Base-by-base conservation (phyloP, 2,113 vertebrate species). In the Neolamprologus devosi region DNA sequence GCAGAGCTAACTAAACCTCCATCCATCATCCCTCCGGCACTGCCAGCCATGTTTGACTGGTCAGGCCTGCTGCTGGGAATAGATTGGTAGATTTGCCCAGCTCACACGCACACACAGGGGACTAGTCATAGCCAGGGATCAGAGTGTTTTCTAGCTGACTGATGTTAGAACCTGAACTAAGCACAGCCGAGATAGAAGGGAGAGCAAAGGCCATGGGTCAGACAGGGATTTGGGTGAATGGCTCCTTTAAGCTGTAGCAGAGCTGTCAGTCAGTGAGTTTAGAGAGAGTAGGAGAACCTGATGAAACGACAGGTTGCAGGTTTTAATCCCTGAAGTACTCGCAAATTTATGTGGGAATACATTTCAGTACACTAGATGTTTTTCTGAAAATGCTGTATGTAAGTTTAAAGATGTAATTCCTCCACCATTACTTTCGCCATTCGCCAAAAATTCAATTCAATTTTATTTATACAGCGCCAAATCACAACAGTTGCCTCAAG, bases 21-120 rank as follows among this genome's bases (percentile, higher is more conserved):
- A 95, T 95, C 93, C 89, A 94, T 95, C 94, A 95, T 93, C 79
- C 87, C 85, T 91, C 81, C 90, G 89, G 85, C 90, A 80, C 88
- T 55, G 82, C 82, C 86, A 28, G 93, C 90, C 90, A 94, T 94
- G 93, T 95, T 88, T 93, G 84, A 94, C 84, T 92, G 89, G 55
- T 86, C 91, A 93, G 82, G 51, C 65, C 92, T 55, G 84, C 84
- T 84, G 88, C 84, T 60, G 84, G 82, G 87, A 92, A 93, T 90
- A 91, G 92, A 94, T 92, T 91, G 86, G 86, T 91, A 92, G 91
- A 94, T 93, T 95, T 93, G 89, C 92, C 89, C 80, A 37, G 84
- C 80, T 83, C 91, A 93, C 81, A 57, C 57, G 75, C 92, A 91
- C 84, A 87, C 92, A 87, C 92, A 63, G 28, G 87, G 90, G 91